Evolutionary conservation across 2,797 vertebrate genomes (phyloP).

Genomic region (Harpagifer antarcticus): DNA sequence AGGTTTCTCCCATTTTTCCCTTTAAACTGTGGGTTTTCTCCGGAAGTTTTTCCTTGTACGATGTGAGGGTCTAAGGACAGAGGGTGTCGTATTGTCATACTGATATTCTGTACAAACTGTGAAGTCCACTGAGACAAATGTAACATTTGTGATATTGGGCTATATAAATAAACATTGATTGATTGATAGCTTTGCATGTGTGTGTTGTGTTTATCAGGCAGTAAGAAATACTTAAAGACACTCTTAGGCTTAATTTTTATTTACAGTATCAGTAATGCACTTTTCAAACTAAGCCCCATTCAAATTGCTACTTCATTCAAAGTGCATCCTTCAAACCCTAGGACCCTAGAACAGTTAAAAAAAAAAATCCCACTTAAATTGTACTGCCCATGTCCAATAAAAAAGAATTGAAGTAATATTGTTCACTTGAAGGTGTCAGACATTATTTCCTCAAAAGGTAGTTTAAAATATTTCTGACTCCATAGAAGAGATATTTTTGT

Average conservation of each 20-base stretch:
- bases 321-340: no score
- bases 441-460: background rate
- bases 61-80: no score
- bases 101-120: no score
- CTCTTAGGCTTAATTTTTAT: background rate
- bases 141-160: no score
- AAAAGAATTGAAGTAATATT: background rate
- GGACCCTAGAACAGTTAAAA: no score
- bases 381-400: background rate
- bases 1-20: no score
- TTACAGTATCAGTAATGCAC: background rate
- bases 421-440: background rate
- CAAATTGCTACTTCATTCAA: no score
- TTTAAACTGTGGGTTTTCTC: no score
- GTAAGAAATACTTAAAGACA: background rate
- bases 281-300: background rate
- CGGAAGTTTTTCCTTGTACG: no score
- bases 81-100: no score
- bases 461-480: background rate
- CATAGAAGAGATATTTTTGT: background rate
- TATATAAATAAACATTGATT: no score
- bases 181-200: background rate
- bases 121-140: no score
- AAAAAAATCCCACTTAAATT: background rate
- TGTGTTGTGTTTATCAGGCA: background rate